Evolutionary conservation across 2,113 vertebrate species (phyloP), one percentile per base, ranked within the genome.

Genomic region (Gambusia holbrooki): DNA sequence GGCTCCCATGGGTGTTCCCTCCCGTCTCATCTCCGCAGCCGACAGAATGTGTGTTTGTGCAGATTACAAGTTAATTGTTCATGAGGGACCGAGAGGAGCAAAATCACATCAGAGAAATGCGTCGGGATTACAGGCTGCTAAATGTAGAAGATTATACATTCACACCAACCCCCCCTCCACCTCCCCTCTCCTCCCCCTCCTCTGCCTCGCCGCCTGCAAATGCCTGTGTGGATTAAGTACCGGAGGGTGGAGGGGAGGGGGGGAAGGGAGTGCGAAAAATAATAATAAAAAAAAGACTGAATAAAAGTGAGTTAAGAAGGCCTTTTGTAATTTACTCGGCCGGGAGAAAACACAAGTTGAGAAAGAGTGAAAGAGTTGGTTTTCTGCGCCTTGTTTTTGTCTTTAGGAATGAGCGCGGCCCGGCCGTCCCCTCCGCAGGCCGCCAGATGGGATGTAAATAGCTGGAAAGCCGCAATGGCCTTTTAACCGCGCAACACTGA

Each of bases 21-120:
- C 32, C 62, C 77, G 80, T 89, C 87, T 89, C 91, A 87, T 90
- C 79, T 86, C 87, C 79, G 88, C 88, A 84, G 90, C 82, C 82
- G 89, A 92, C 93, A 94, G 89, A 94, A 93, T 93, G 92, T 86
- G 89, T 94, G 93, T 95, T 95, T 94, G 93, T 93, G 90, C 86
- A 94, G 94, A 95, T 94, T 95, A 95, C 93, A 95, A 94, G 92
- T 92, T 94, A 95, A 95, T 95, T 94, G 94, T 95, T 94, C 93
- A 92, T 85, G 84, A 83, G 92, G 94, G 94, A 94, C 91, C 85
- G 29, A 76, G 80, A 84, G 90, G 88, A 87, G 88, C 51, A 91
- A 89, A 86, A 92, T 83, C 86, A 92, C 94, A 95, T 93, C 92
- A 94, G 85, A 94, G 87, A 88, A 71, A 80, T 37, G 78, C 80